Evolutionary conservation across 2,888 invertebrate species (phyloP).

Genomic region (Sinelater perroti): DNA sequence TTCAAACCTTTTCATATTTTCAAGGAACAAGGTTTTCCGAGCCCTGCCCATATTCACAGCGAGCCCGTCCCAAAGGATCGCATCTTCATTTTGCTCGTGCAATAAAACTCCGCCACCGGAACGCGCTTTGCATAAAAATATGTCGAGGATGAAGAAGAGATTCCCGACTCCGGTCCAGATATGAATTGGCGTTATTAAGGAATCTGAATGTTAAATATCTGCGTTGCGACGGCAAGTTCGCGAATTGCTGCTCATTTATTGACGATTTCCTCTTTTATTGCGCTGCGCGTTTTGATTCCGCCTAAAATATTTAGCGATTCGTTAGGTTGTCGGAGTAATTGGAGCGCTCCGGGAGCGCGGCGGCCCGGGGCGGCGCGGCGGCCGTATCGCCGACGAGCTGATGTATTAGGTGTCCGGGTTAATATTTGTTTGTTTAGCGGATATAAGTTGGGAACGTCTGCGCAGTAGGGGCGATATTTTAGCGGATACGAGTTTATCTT

Average conservation of each 20-base stretch:
- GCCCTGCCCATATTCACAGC: constrained; percentile 52
- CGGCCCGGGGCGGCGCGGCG: neutral
- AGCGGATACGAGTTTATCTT: constrained; percentile 43
- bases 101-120: constrained; percentile 59
- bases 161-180: constrained; percentile 50
- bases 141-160: constrained; percentile 55
- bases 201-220: constrained; percentile 56
- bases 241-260: constrained; percentile 48
- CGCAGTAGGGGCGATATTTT: constrained; percentile 36
- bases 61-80: constrained; percentile 51
- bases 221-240: constrained; percentile 37
- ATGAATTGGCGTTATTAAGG: constrained; percentile 56
- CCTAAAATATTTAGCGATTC: constrained; percentile 34
- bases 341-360: neutral
- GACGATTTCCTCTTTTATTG: constrained; percentile 47
- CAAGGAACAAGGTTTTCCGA: constrained; percentile 49
- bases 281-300: constrained; percentile 28
- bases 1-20: constrained; percentile 48
- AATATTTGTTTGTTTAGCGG: constrained; percentile 34
- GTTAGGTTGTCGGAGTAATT: constrained; percentile 16
- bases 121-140: constrained; percentile 61
- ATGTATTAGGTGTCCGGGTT: constrained; percentile 21
- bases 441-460: constrained; percentile 27
- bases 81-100: constrained; percentile 58
- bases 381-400: constrained; percentile 9